Evolutionary conservation across 2,797 vertebrate species (phyloP), one percentile per base, ranked within the genome.

Genomic region (Lutjanus argentimaculatus): DNA sequence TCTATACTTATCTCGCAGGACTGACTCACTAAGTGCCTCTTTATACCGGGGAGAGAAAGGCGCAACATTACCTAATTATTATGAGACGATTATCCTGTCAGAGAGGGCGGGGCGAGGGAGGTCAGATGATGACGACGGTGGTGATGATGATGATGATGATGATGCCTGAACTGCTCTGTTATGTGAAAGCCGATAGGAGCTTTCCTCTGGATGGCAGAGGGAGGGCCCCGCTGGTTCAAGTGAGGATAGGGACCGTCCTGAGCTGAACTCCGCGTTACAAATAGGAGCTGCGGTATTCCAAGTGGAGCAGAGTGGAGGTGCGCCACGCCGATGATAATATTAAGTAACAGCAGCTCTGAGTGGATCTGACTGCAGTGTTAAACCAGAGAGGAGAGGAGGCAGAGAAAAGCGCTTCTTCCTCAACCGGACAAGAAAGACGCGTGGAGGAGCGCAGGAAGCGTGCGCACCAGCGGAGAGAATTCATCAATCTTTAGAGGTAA

Each of bases 201-300:
- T 85, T 78, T 86, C 71, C 82, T 75, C 22, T 55, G 69, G 69
- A 72, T 55, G 46, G 83, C n/a, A 55, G 66, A 45, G 67, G 55
- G 52, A 55, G 79, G 77, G 82, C 81, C 83, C 84, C 48, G 68
- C 55, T 88, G 91, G 95, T 96, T 96, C 95, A 95, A 53, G 72
- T 52, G 85, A 94, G 96, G 95, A 93, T 77, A 95, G 77, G 45
- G 67, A 72, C 79, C 87, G 95, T 95, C 95, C 95, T 84, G 88
- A 82, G 42, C 89, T 96, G 95, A 96, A 96, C 95, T 90, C 88
- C 6, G 48, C 84, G 83, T 93, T 95, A 96, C 95, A 95, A 95
- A 96, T 95, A 96, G 88, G 87, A 92, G 94, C 90, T 88, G 94
- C 91, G 74, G 69, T 85, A 67, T 85, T 91, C 85, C 89, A 90